These are phyloP conservation scores for Platycnemis pennipes DNA, from an alignment of 2,888 invertebrate species.

Conservation along the genomic window DNA sequence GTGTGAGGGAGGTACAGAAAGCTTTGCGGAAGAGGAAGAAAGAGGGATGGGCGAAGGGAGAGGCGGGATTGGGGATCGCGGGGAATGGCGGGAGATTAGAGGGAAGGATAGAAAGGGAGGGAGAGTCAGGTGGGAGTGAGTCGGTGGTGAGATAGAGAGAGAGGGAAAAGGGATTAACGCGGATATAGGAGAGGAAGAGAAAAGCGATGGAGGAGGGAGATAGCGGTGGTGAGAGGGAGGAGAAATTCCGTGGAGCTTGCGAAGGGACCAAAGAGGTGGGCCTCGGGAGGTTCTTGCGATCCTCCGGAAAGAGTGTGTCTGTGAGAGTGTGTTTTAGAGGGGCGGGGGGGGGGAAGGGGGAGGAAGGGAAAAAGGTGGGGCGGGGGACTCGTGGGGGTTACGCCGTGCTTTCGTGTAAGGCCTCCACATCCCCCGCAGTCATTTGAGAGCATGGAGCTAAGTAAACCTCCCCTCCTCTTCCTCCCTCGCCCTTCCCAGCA, in stretches of 20 bases:
- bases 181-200: background rate
- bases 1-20: background rate
- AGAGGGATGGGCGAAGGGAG: background rate
- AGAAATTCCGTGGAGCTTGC: background rate
- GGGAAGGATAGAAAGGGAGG: background rate
- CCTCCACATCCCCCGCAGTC: constrained; percentile 56
- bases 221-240: background rate
- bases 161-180: background rate
- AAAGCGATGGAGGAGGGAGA: constrained; percentile 21
- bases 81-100: constrained; percentile 8
- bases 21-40: background rate
- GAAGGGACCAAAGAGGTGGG: constrained; percentile 35
- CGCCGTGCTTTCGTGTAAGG: constrained; percentile 36
- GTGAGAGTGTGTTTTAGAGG: background rate
- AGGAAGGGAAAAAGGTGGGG: background rate
- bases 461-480: constrained; percentile 46
- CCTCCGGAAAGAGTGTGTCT: constrained; percentile 33
- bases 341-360: background rate
- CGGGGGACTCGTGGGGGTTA: background rate
- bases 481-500: background rate
- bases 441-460: constrained; percentile 60
- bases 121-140: background rate
- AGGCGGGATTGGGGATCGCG: constrained; percentile 8
- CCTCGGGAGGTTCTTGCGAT: constrained; percentile 64
- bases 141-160: background rate